These are phyloP conservation scores for Vidua macroura DNA, from an alignment of 2,113 vertebrate genomes.

Conservation along the genomic window DNA sequence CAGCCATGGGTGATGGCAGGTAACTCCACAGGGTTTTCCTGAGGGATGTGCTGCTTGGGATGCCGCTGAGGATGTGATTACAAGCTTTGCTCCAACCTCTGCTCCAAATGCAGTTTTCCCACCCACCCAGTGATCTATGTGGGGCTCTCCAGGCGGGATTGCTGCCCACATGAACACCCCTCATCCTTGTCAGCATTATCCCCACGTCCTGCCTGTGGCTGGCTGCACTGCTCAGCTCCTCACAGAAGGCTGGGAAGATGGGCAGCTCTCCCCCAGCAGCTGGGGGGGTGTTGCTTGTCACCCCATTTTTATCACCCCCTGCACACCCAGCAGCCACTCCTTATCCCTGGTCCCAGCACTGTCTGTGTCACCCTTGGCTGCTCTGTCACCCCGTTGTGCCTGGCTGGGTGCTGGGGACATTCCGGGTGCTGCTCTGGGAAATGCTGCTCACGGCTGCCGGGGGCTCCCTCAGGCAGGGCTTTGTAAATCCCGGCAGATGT, in stretches of 20 bases:
- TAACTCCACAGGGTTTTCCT: neutral
- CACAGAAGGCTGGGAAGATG: neutral
- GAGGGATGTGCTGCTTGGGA: neutral
- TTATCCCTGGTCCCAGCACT: neutral
- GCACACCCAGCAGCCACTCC: neutral
- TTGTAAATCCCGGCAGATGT: neutral
- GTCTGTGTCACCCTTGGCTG: neutral
- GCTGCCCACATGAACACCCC: neutral
- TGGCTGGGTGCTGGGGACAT: neutral
- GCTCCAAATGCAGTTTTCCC: neutral
- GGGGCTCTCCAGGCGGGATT: neutral
- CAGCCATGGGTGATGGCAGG: neutral
- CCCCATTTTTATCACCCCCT: slow-evolving; percentile 28
- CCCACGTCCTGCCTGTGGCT: fast-evolving
- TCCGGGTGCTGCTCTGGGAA: neutral
- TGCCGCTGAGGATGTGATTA: neutral
- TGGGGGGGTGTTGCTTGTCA: neutral
- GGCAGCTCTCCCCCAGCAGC: neutral
- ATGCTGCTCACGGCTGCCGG: neutral
- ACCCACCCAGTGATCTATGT: neutral
- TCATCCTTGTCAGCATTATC: neutral
- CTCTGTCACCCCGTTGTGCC: neutral
- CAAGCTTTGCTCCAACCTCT: neutral
- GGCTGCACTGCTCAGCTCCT: neutral
- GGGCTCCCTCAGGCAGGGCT: neutral